Evolutionary conservation across 2,797 vertebrate species (phyloP).

Genomic region (Gephyroberyx darwinii): DNA sequence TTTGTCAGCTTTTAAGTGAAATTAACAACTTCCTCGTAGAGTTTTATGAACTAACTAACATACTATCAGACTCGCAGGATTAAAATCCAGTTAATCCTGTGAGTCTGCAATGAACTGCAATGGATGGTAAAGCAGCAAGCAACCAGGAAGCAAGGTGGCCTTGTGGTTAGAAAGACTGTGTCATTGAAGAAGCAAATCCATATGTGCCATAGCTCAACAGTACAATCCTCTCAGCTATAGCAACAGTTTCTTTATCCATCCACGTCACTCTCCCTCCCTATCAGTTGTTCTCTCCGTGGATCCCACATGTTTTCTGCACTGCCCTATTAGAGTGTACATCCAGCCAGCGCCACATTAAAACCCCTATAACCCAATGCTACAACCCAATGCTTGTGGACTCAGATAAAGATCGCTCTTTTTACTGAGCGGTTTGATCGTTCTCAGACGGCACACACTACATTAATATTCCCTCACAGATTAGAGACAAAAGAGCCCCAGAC

Average conservation of each 20-base stretch:
- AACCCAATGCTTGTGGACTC: constrained; percentile 53
- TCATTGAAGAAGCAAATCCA: constrained; percentile 27
- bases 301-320: constrained; percentile 61
- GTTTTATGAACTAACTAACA: constrained; percentile 16
- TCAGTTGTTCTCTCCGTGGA: constrained; percentile 59
- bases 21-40: neutral
- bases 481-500: constrained; percentile 62
- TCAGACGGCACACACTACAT: constrained; percentile 65
- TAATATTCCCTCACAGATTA: constrained; percentile 72
- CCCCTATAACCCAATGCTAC: constrained; percentile 54
- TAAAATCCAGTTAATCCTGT: no score
- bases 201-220: constrained; percentile 32
- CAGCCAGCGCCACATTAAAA: constrained; percentile 67
- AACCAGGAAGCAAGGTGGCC: constrained; percentile 6
- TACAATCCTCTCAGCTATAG: constrained; percentile 39
- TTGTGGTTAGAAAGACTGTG: neutral
- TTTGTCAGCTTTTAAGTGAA: neutral
- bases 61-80: no score
- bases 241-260: constrained; percentile 55
- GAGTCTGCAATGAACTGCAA: constrained; percentile 1
- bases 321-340: constrained; percentile 70
- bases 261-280: constrained; percentile 26
- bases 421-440: constrained; percentile 64
- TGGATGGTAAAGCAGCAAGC: neutral
- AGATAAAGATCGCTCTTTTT: constrained; percentile 65